Evolutionary conservation across 92 coral and sea anemone genomes (phyloP).

Genomic region (Bergia sp.): DNA sequence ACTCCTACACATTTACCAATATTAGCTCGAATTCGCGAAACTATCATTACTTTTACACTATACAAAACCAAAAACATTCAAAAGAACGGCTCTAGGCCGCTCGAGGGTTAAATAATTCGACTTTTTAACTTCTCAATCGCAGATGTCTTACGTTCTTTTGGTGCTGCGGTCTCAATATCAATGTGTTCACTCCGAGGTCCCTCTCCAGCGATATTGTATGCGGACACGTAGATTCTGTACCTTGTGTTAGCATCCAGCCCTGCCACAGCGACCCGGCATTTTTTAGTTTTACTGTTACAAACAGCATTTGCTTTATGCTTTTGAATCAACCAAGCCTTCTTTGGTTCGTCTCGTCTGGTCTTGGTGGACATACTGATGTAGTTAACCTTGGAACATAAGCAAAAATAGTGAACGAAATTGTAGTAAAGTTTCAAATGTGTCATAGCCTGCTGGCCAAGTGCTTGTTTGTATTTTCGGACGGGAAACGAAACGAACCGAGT

Average conservation of each 20-base stretch:
- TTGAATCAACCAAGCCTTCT: not conserved
- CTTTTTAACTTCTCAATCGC: no score
- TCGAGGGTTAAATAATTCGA: no score
- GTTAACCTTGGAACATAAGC: not conserved
- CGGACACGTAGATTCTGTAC: not conserved
- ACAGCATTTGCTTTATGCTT: not conserved
- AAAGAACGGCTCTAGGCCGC: no score
- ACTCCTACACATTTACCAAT: no score
- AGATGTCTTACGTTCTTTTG: slow-evolving; percentile 16
- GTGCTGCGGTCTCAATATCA: not conserved
- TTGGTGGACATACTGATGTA: not conserved
- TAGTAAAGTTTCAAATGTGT: not conserved
- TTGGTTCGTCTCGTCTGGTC: not conserved
- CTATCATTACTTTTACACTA: no score
- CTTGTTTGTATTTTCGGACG: no score
- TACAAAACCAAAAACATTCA: no score
- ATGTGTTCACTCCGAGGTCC: slow-evolving; percentile 19
- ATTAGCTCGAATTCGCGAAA: no score
- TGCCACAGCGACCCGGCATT: not conserved
- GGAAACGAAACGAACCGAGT: not conserved
- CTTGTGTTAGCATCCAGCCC: slow-evolving; percentile 9
- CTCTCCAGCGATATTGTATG: slow-evolving; percentile 11
- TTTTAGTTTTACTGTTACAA: not conserved
- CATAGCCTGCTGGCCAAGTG: no score
- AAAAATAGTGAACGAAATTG: not conserved